phyloP scores from a whole-genome alignment of 2,888 invertebrate genomes.

The Cybosia mesomella region DNA sequence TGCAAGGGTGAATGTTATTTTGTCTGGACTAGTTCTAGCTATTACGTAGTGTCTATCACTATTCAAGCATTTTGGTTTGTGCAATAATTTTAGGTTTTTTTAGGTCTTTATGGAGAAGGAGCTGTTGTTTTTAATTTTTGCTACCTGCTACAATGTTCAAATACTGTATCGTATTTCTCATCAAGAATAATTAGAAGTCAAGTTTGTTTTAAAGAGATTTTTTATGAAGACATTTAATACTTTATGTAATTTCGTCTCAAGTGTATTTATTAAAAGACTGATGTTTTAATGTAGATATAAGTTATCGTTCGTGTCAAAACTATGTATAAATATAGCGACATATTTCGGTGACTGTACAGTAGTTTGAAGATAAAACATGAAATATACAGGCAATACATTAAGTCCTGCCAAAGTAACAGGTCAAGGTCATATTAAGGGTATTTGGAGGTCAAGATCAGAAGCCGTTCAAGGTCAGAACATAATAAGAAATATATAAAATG shows the following conservation, averaged over 20 bases:
- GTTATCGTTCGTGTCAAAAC: slow-evolving; percentile 55
- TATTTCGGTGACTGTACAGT: slow-evolving; percentile 16
- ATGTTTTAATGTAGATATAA: slow-evolving; percentile 66
- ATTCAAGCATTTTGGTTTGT: too few species aligned
- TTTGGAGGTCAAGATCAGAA: background rate
- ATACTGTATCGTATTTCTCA: too few species aligned
- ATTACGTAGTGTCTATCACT: too few species aligned
- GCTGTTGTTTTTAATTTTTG: too few species aligned
- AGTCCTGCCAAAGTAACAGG: background rate
- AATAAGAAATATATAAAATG: background rate
- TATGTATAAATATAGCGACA: slow-evolving; percentile 7
- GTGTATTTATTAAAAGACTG: slow-evolving; percentile 78
- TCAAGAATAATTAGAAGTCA: background rate
- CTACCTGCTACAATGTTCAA: too few species aligned
- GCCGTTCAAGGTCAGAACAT: background rate
- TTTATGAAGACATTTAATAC: background rate
- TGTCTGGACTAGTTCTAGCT: too few species aligned
- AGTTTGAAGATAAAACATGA: background rate
- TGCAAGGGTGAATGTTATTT: too few species aligned
- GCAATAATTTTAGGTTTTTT: too few species aligned
- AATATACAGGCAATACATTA: background rate
- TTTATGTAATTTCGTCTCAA: slow-evolving; percentile 38
- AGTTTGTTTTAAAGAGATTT: background rate
- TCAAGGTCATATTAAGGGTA: background rate
- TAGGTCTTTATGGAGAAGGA: too few species aligned